Percentiles rank a stretch among this genome's conserved stretches.
Evolutionary conservation across 2,113 vertebrate species (phyloP).

Genomic region (Siniperca knerii): DNA sequence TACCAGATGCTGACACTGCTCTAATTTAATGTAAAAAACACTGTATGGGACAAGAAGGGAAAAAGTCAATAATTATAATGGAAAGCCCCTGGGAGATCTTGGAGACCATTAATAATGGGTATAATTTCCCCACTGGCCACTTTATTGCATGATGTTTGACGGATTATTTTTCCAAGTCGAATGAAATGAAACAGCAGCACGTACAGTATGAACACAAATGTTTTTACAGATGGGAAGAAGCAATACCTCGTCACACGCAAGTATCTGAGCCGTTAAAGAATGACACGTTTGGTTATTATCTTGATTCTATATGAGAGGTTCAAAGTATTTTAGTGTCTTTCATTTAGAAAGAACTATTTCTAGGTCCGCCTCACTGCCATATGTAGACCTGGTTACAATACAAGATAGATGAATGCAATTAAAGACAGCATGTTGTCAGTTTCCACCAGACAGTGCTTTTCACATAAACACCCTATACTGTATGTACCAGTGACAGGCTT

Average conservation of each 20-base stretch:
- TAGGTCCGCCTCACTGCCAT: neutral
- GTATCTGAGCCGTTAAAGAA: slow-evolving; percentile 1
- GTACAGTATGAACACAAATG: slow-evolving; percentile 5
- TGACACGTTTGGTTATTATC: slow-evolving; percentile 19
- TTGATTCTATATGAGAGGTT: slow-evolving; percentile 21
- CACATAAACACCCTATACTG: neutral
- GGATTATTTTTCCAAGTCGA: slow-evolving; percentile 55
- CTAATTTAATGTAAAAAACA: slow-evolving; percentile 58
- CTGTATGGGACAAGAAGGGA: slow-evolving; percentile 47
- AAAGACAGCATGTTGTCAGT: slow-evolving; percentile 38
- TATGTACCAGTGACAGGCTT: neutral
- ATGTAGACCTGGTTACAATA: slow-evolving; percentile 27
- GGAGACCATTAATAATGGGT: slow-evolving; percentile 81
- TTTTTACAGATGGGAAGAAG: slow-evolving; percentile 15
- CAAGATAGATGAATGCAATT: slow-evolving; percentile 40
- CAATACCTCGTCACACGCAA: neutral
- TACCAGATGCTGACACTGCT: slow-evolving; percentile 49
- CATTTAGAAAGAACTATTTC: slow-evolving; percentile 2
- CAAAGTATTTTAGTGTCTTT: slow-evolving; percentile 9
- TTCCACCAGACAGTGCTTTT: slow-evolving; percentile 6
- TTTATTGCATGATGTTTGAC: slow-evolving; percentile 59
- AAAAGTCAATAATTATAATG: slow-evolving; percentile 80
- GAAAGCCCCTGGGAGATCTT: slow-evolving; percentile 71
- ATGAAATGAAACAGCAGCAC: slow-evolving; percentile 44
- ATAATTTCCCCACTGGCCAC: slow-evolving; percentile 66